phyloP scores from a whole-genome alignment of 2,888 invertebrate species.

The Troilus luridus region DNA sequence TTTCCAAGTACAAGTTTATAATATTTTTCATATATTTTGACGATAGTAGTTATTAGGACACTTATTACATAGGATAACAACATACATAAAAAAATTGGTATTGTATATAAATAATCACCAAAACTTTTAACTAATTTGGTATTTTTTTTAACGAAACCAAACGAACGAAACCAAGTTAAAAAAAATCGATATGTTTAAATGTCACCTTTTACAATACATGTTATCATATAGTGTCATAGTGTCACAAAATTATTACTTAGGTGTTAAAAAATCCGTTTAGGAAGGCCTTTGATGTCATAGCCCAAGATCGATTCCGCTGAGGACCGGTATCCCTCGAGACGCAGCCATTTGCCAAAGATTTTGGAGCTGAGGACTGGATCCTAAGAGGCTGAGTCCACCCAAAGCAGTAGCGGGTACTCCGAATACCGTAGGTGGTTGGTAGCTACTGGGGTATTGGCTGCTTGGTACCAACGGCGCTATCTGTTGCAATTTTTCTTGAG shows the following conservation, averaged over 20 bases:
- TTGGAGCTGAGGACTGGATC: neutral
- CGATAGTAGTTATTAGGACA: no score
- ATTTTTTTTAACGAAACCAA: no score
- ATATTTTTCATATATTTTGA: no score
- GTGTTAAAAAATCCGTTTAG: neutral
- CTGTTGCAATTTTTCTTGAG: neutral
- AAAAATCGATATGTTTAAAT: neutral
- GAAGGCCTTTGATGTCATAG: neutral
- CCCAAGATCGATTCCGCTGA: neutral
- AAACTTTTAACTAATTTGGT: no score
- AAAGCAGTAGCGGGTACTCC: neutral
- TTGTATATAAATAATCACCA: no score
- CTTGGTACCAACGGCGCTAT: neutral
- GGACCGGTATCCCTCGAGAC: slow-evolving; percentile 20
- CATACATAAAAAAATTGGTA: no score
- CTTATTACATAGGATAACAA: no score
- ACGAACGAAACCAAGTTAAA: no score
- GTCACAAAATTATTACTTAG: neutral
- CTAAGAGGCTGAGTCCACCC: slow-evolving; percentile 16
- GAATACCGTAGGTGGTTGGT: neutral
- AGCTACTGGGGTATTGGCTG: slow-evolving; percentile 21
- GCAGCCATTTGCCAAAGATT: neutral
- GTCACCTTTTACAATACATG: neutral
- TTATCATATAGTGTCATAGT: neutral
- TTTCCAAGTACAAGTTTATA: no score